phyloP scores from a whole-genome alignment of 2,113 vertebrate genomes.

The Octodon degus region DNA sequence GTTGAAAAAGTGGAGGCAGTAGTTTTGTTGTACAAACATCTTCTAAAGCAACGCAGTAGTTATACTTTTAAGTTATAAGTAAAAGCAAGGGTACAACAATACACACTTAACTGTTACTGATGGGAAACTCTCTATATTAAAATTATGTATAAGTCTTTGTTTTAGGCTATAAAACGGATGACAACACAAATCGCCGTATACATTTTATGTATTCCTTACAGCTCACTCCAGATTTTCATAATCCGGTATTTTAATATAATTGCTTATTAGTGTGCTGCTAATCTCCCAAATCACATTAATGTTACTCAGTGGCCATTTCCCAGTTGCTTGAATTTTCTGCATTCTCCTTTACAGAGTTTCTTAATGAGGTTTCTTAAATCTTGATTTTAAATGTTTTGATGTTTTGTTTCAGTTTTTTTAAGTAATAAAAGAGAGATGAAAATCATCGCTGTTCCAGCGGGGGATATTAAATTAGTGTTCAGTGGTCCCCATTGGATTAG shows the following conservation, averaged over 20 bases:
- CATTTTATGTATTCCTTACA: neutral
- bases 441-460: neutral
- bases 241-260: neutral
- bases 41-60: neutral
- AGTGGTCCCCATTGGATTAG: neutral
- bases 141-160: neutral
- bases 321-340: neutral
- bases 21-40: neutral
- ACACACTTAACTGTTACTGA: neutral
- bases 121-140: neutral
- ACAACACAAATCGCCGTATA: neutral
- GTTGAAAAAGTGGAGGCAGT: neutral
- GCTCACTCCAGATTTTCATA: neutral
- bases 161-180: neutral
- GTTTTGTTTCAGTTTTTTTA: neutral
- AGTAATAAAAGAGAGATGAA: neutral
- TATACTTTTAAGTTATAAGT: neutral
- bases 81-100: too few species aligned
- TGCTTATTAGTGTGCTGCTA: neutral
- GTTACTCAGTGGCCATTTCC: neutral
- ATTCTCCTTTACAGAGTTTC: neutral
- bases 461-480: neutral
- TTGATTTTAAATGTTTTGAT: neutral
- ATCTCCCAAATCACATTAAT: neutral
- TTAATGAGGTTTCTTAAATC: neutral